Evolutionary conservation across 2,888 invertebrate species (phyloP).

Genomic region (Tanaodytes sp.): DNA sequence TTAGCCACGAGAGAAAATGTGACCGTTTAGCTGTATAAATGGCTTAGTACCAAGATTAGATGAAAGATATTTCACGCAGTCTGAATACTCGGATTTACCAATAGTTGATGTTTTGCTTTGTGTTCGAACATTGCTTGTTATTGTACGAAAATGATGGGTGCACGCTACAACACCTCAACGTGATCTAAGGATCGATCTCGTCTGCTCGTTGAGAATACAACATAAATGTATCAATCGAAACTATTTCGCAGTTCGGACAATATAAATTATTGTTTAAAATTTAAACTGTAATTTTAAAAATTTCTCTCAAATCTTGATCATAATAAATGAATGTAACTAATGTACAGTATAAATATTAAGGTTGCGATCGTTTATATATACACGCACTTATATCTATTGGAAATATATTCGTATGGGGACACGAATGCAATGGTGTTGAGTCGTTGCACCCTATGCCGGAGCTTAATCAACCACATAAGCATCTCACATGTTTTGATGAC

Average conservation of each 20-base stretch:
- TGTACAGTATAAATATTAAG: no score
- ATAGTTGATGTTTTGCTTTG: slow-evolving; percentile 72
- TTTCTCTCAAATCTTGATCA: no score
- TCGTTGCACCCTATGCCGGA: slow-evolving; percentile 58
- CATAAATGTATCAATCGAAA: no score
- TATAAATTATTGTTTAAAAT: no score
- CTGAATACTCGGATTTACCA: slow-evolving; percentile 65
- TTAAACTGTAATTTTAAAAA: no score
- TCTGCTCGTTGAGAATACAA: no score
- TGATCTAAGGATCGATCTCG: no score
- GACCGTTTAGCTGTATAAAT: slow-evolving; percentile 68
- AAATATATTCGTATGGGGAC: slow-evolving; percentile 6
- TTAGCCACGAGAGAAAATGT: slow-evolving; percentile 36
- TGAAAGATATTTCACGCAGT: slow-evolving; percentile 62
- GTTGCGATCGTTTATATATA: no score
- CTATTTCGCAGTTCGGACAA: no score
- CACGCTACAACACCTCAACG: not conserved
- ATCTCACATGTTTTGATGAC: slow-evolving; percentile 66
- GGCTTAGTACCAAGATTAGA: slow-evolving; percentile 68
- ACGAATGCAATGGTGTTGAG: slow-evolving; percentile 29
- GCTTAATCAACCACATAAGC: slow-evolving; percentile 69
- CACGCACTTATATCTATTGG: no score
- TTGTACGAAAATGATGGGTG: slow-evolving; percentile 18
- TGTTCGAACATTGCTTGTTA: slow-evolving; percentile 35
- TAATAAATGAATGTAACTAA: no score